Percentiles rank a stretch among this genome's conserved stretches.
phyloP scores from a whole-genome alignment of 2,113 vertebrate species.

The Halcyon senegalensis region DNA sequence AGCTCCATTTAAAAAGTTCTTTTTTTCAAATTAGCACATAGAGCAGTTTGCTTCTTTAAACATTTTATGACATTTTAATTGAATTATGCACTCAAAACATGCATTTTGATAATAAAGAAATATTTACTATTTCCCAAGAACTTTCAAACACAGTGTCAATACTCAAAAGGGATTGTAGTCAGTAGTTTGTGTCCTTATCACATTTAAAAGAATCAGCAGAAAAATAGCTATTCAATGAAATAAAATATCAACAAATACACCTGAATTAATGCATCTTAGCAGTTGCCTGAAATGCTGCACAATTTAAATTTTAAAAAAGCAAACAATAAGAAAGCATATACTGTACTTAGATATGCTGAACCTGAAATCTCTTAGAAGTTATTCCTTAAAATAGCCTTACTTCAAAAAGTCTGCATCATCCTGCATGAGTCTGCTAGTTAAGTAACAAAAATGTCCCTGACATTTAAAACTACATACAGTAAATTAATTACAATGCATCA shows the following conservation, averaged over 20 bases:
- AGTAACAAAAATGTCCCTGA: conserved; percentile 17
- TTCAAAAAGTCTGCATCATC: neutral
- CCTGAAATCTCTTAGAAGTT: conserved; percentile 26
- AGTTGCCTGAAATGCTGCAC: neutral
- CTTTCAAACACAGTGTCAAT: neutral
- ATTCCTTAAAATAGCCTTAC: conserved; percentile 21
- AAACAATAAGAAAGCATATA: neutral
- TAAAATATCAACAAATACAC: neutral
- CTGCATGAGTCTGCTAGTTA: conserved; percentile 7
- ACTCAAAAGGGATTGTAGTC: neutral
- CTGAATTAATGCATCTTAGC: neutral
- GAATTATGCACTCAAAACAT: conserved; percentile 41
- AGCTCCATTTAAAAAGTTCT: conserved; percentile 35
- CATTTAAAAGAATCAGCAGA: neutral
- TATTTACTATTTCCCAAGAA: conserved; percentile 15
- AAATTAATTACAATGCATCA: conserved; percentile 38
- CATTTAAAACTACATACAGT: conserved; percentile 22
- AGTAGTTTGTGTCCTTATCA: neutral
- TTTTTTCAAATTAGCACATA: conserved; percentile 43
- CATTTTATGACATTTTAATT: conserved; percentile 49
- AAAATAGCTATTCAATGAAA: neutral
- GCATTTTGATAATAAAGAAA: conserved; percentile 14
- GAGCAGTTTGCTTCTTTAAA: conserved; percentile 7
- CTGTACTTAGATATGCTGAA: conserved; percentile 24
- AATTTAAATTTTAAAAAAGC: neutral